These are phyloP conservation scores for Caenorhabditis doughertyi DNA, from an alignment of 2,888 invertebrate genomes.

Conservation along the genomic window DNA sequence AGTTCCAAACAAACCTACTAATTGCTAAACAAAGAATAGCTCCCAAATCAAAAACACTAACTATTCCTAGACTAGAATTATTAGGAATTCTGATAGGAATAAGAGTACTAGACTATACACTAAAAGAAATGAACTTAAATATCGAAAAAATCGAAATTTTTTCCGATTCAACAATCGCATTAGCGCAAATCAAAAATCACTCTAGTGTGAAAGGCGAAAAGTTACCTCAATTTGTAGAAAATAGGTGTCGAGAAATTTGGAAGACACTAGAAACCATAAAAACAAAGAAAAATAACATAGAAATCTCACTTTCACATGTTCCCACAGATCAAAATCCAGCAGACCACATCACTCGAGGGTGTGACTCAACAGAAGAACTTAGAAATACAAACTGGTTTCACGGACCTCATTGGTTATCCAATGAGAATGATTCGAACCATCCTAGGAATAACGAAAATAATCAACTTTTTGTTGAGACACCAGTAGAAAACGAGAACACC, in stretches of 20 bases:
- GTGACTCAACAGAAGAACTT: slow-evolving; percentile 8
- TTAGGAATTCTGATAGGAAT: slow-evolving; percentile 10
- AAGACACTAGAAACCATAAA: not conserved
- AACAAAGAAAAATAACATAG: not conserved
- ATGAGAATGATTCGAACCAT: not conserved
- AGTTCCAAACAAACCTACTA: not conserved
- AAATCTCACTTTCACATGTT: slow-evolving; percentile 10
- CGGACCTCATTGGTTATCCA: slow-evolving; percentile 12
- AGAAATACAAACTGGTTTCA: slow-evolving; percentile 8
- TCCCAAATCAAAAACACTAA: not conserved
- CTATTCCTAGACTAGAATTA: slow-evolving; percentile 38
- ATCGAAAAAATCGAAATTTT: not conserved
- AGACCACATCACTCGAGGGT: slow-evolving; percentile 24
- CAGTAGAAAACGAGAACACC: no score
- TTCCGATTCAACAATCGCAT: slow-evolving; percentile 15
- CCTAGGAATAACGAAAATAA: not conserved
- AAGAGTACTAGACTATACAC: not conserved
- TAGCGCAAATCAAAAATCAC: slow-evolving; percentile 4
- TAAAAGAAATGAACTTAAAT: not conserved
- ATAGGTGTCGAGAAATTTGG: slow-evolving; percentile 22
- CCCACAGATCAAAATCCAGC: slow-evolving; percentile 37
- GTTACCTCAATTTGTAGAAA: slow-evolving; percentile 15
- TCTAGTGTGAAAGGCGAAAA: not conserved
- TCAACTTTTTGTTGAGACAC: not conserved
- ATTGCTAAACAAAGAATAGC: slow-evolving; percentile 27